Conservation (phyloP, 1,140 invertebrate genomes). For the Theocolax elegans region DNA sequence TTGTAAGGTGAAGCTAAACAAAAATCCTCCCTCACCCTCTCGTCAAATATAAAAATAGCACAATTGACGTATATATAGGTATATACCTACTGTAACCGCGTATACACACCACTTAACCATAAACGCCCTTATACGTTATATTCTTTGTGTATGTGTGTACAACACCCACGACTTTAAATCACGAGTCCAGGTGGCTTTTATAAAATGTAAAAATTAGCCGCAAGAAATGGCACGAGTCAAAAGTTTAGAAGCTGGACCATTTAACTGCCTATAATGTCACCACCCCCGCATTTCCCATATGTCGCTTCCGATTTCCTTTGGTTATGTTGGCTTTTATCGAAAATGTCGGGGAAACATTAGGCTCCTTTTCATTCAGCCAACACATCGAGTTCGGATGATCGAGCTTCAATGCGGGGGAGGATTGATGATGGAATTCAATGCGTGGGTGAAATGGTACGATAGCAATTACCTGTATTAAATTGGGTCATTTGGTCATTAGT, state of each 20-base stretch:
- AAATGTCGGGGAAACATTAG: background rate
- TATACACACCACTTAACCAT: no score
- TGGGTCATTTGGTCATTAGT: conserved; percentile 31
- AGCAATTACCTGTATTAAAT: conserved; percentile 32
- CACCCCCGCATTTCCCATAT: conserved; percentile 17
- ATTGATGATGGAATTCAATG: conserved; percentile 9
- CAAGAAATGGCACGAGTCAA: background rate
- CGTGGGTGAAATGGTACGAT: background rate
- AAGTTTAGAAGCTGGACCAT: background rate
- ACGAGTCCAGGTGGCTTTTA: conserved; percentile 14
- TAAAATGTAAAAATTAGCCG: conserved; percentile 23
- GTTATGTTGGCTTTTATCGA: background rate
- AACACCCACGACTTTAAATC: no score
- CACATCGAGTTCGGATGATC: conserved; percentile 7
- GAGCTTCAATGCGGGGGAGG: background rate
- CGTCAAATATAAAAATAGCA: no score
- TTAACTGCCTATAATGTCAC: no score
- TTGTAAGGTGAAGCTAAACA: no score
- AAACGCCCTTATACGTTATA: no score
- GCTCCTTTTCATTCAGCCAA: background rate
- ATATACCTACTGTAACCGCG: no score
- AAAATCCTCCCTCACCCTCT: no score
- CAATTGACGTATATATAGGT: no score
- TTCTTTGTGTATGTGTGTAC: no score
- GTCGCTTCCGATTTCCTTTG: background rate